These are phyloP conservation scores for Dolichopus griseipennis DNA, from an alignment of 2,888 invertebrate species.

Conservation along the genomic window DNA sequence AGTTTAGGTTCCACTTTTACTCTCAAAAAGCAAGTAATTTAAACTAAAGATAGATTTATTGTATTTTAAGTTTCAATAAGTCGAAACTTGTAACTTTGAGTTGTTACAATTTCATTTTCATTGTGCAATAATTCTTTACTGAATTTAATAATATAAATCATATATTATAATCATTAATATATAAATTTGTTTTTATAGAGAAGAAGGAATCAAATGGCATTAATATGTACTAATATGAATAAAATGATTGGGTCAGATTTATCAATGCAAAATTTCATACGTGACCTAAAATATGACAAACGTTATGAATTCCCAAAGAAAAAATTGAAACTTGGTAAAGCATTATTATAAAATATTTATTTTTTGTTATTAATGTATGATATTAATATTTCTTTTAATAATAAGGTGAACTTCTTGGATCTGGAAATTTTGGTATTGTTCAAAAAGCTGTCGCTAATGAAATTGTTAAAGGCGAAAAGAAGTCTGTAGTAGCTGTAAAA, in stretches of 20 bases:
- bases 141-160: too few species aligned
- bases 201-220: background rate
- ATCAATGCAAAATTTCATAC: background rate
- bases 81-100: too few species aligned
- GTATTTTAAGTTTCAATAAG: too few species aligned
- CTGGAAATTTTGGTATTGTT: conserved; percentile 86
- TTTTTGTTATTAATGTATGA: background rate
- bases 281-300: conserved; percentile 69
- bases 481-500: conserved; percentile 78
- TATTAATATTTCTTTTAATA: background rate
- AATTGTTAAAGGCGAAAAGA: conserved; percentile 59
- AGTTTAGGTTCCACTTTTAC: too few species aligned
- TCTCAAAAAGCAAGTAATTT: too few species aligned
- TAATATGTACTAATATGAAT: background rate
- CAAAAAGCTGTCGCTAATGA: conserved; percentile 75
- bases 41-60: too few species aligned
- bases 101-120: too few species aligned
- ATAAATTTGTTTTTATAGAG: background rate
- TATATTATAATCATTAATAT: too few species aligned
- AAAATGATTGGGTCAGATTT: background rate
- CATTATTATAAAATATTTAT: background rate
- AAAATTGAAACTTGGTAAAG: conserved; percentile 36
- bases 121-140: too few species aligned
- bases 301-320: conserved; percentile 88
- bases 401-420: conserved; percentile 70